These are phyloP conservation scores for Falco biarmicus DNA, from an alignment of 2,797 vertebrate species.

Conservation along the genomic window DNA sequence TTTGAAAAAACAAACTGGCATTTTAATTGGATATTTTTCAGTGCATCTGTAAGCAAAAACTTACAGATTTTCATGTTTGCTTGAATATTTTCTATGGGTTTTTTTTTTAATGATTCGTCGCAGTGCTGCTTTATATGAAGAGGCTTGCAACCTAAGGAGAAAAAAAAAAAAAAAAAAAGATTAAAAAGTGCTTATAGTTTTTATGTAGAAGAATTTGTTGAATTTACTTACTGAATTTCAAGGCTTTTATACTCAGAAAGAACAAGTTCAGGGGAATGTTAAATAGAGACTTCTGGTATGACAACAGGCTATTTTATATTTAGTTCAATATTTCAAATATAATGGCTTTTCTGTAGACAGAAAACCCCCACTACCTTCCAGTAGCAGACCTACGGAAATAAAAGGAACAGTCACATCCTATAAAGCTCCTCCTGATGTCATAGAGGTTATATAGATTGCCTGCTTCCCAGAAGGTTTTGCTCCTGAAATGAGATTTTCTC, in stretches of 20 bases:
- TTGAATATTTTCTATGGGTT: neutral
- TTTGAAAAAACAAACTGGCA: neutral
- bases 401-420: neutral
- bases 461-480: neutral
- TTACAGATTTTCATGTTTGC: neutral
- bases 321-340: neutral
- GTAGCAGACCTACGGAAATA: neutral
- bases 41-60: neutral
- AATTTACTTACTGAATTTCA: neutral
- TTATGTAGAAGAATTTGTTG: neutral
- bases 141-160: neutral
- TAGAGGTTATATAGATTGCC: neutral
- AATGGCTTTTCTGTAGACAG: neutral
- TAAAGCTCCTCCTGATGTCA: neutral
- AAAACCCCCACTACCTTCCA: neutral
- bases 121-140: neutral
- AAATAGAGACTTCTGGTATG: neutral
- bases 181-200: fast-evolving
- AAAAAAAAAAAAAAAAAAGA: neutral
- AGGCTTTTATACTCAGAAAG: neutral
- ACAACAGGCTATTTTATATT: neutral
- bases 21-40: neutral
- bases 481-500: neutral
- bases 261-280: neutral
- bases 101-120: neutral